Evolutionary conservation across 2,888 invertebrate genomes (phyloP).

Genomic region (Lithophane ornitopus): DNA sequence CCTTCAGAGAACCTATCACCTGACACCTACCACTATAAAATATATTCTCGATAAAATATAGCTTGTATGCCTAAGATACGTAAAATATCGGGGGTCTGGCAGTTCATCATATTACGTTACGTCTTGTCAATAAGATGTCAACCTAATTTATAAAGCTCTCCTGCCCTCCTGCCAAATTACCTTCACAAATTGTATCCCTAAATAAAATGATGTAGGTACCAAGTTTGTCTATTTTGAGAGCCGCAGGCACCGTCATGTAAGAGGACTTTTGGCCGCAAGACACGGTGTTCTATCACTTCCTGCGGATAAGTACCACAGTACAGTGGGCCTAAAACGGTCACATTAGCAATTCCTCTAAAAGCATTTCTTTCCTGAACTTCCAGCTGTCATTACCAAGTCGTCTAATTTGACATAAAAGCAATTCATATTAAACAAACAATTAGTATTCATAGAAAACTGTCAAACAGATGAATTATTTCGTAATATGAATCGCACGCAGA

Average conservation of each 20-base stretch:
- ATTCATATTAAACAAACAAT: too few species aligned
- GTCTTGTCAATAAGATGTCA: constrained; percentile 21
- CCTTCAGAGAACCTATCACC: constrained; percentile 13
- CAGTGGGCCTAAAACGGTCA: too few species aligned
- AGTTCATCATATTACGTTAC: constrained; percentile 24
- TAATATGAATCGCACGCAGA: too few species aligned
- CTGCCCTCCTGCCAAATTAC: neutral
- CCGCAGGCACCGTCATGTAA: neutral
- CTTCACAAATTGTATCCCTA: constrained; percentile 11
- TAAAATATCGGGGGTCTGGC: constrained; percentile 23
- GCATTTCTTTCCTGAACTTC: too few species aligned
- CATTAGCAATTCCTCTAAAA: too few species aligned
- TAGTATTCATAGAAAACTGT: too few species aligned
- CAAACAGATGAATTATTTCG: too few species aligned
- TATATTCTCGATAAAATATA: constrained; percentile 17
- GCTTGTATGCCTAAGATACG: neutral
- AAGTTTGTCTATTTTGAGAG: neutral
- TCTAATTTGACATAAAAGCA: too few species aligned
- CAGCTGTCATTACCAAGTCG: too few species aligned
- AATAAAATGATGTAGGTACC: neutral
- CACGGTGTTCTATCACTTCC: neutral
- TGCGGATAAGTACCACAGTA: too few species aligned
- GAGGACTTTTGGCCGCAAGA: neutral
- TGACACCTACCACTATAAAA: neutral
- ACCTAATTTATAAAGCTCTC: constrained; percentile 7